Percentiles rank a stretch among this genome's conserved stretches.
phyloP scores from a whole-genome alignment of 2,113 vertebrate species.

The Callospermophilus lateralis region DNA sequence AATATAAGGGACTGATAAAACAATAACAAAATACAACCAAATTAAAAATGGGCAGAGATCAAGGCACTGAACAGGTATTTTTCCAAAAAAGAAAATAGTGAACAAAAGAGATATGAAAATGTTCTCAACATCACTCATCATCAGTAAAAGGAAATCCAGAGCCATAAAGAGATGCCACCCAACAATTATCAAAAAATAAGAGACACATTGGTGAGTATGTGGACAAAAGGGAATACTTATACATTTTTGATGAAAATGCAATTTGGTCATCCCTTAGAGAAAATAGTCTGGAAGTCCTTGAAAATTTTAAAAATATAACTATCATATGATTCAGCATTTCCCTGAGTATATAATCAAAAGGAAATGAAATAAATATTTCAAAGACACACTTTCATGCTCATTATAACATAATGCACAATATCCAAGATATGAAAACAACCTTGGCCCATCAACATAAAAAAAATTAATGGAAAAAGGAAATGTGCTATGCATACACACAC shows the following conservation, averaged over 20 bases:
- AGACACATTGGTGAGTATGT: not conserved
- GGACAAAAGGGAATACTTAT: no score
- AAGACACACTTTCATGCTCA: no score
- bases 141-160: not conserved
- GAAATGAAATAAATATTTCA: no score
- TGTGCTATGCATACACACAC: not conserved
- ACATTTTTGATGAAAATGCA: not conserved
- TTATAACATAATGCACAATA: not conserved
- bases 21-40: not conserved
- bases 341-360: no score
- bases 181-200: not conserved
- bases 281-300: not conserved
- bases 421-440: not conserved
- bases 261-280: not conserved
- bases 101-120: not conserved
- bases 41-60: not conserved
- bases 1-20: not conserved
- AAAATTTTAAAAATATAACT: not conserved
- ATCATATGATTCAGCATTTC: no score
- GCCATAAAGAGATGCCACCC: not conserved
- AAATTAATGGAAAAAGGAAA: not conserved
- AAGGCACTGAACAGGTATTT: not conserved
- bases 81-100: not conserved
- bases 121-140: not conserved
- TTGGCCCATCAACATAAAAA: not conserved